Evolutionary conservation across 2,888 invertebrate species (phyloP), one percentile per base, ranked within the genome.

Genomic region (Arrhopalites spinosus): DNA sequence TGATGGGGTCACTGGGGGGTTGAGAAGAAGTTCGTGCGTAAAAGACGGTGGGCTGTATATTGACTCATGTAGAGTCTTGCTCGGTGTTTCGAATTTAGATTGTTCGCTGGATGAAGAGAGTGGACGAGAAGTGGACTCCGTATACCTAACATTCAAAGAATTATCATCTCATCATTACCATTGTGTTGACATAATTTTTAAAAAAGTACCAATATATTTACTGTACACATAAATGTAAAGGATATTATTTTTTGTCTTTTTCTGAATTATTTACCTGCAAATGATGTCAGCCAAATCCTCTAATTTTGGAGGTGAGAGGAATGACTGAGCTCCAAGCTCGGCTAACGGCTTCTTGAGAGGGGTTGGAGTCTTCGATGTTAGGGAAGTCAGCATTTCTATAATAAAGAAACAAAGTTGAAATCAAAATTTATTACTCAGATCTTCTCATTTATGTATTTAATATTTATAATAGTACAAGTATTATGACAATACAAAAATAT

Each of bases 281-380:
- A 81, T 81, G 68, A 81, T 83, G 47, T 83, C 81, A 1, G 82
- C 83, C 59, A 83, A 74, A 71, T 83, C 78, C 66, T 84, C 84
- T 45, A 86, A 84, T 68, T 84, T 84, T 5, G 86, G 78, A 0
- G 85, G 85, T 47, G 85, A 85, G 73, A 84, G 85, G 69, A 86
- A 84, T 72, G 86, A 85, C 29, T 86, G 85, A 13, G 87, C 86
- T 2, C 86, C 86, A 30, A 82, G 78, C 11, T 94, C 95, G 0
- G 94, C 95, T 83, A 96, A 88, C 0, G 96, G 96, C 81, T 94
- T 92, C 85, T 97, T 97, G 87, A 97, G 95, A 0, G 97, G 96
- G 0, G 97, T 97, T 1, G 97, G 97, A 0, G 97, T 97, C 47
- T 76, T 69, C 8, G 76, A 73, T 2, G 43, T 61, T 25, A 53